A percentile compares a stretch with the other conserved stretches of the same genome.
Conservation (phyloP, 1,140 invertebrate genomes). For the Aricia agestis region DNA sequence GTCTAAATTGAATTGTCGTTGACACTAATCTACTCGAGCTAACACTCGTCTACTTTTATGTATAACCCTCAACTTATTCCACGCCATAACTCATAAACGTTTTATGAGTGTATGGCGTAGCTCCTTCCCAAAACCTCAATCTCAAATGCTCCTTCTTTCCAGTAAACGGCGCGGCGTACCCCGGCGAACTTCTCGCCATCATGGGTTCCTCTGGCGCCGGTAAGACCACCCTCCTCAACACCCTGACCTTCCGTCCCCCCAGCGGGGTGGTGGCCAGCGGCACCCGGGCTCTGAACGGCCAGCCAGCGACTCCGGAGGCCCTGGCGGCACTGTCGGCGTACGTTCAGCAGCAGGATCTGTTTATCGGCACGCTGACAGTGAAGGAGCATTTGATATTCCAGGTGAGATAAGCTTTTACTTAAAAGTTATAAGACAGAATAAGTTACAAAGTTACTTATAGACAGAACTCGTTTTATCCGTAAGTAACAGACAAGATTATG, state of each 20-base stretch:
- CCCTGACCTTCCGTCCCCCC: constrained; percentile 87
- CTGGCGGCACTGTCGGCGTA: constrained; percentile 91
- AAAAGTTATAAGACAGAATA: neutral
- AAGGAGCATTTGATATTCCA: constrained; percentile 93
- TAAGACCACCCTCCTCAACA: constrained; percentile 96
- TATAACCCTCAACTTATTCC: too few species aligned
- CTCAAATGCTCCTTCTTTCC: constrained; percentile 20
- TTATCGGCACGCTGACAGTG: constrained; percentile 94
- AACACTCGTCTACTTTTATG: too few species aligned
- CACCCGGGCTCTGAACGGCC: constrained; percentile 83
- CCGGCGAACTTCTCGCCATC: constrained; percentile 93
- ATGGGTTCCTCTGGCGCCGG: constrained; percentile 97
- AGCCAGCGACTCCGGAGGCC: constrained; percentile 80
- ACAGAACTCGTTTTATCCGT: too few species aligned
- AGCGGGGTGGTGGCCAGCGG: constrained; percentile 84
- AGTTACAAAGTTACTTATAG: too few species aligned
- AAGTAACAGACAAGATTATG: too few species aligned
- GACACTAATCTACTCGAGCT: too few species aligned
- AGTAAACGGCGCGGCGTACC: constrained; percentile 91
- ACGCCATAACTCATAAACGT: too few species aligned
- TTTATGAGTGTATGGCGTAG: too few species aligned
- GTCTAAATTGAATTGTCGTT: too few species aligned
- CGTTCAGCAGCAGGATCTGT: constrained; percentile 97
- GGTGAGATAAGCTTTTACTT: constrained; percentile 61
- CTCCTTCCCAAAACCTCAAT: too few species aligned